Conservation (phyloP, 1,140 invertebrate species). For the Macrostomum lignano region DNA sequence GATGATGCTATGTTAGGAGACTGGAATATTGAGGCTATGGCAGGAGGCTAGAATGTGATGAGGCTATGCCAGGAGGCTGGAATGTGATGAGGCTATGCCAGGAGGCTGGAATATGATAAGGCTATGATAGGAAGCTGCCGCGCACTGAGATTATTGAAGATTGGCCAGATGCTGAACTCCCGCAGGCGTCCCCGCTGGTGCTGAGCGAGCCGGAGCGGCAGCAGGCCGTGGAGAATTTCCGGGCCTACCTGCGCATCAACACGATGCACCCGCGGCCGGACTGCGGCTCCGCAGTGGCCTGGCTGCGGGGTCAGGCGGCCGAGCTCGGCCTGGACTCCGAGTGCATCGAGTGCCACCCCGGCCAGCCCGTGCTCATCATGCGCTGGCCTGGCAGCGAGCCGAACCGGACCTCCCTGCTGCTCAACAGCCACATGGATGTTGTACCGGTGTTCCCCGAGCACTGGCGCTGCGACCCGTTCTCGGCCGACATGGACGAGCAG, state of each 20-base stretch:
- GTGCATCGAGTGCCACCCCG: conserved; percentile 30
- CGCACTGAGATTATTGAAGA: too few relatives aligned
- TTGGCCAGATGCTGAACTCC: too few relatives aligned
- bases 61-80: too few relatives aligned
- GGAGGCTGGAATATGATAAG: too few relatives aligned
- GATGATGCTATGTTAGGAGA: too few relatives aligned
- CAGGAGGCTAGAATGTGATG: too few relatives aligned
- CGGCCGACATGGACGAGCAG: conserved; percentile 41
- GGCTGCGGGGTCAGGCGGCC: conserved; percentile 39
- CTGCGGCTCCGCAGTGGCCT: conserved; percentile 46
- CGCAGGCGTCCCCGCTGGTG: too few relatives aligned
- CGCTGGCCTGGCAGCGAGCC: conserved; percentile 48
- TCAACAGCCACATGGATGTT: conserved; percentile 80
- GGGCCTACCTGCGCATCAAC: conserved; percentile 46
- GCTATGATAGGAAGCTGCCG: too few relatives aligned
- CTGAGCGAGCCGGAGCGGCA: too few relatives aligned
- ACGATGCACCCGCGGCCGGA: conserved; percentile 50
- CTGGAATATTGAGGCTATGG: too few relatives aligned
- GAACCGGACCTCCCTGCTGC: conserved; percentile 38
- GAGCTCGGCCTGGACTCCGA: conserved; percentile 36
- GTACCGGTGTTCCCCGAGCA: conserved; percentile 54
- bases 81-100: too few relatives aligned
- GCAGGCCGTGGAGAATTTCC: conserved; percentile 43
- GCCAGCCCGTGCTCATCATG: conserved; percentile 47
- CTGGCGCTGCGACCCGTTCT: conserved; percentile 53